Conservation (phyloP, 2,113 vertebrate species). For the Tursiops truncatus region DNA sequence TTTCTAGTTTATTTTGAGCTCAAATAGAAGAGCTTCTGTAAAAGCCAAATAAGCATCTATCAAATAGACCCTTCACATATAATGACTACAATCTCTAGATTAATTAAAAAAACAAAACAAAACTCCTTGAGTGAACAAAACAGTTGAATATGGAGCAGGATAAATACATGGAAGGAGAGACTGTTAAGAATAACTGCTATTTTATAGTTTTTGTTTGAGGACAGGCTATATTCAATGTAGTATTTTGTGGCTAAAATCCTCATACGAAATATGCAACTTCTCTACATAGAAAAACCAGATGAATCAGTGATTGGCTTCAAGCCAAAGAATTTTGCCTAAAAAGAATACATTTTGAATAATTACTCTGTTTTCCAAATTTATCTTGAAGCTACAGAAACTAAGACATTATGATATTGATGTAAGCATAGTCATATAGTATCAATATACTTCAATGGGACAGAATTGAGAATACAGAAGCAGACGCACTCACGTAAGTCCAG, state of each 20-base stretch:
- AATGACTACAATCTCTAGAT: background rate
- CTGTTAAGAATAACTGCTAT: background rate
- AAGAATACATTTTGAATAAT: background rate
- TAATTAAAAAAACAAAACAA: background rate
- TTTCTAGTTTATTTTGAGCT: background rate
- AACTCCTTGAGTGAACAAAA: background rate
- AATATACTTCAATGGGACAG: no score
- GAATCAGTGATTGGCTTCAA: no score
- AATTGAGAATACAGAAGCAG: background rate
- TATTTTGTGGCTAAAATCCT: background rate
- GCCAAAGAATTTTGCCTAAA: background rate
- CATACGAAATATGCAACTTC: background rate
- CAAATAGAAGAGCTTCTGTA: background rate
- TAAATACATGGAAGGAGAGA: background rate
- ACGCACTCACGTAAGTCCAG: accelerated
- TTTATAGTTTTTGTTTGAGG: background rate
- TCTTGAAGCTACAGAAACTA: background rate
- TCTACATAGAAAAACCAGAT: background rate
- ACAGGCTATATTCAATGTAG: no score
- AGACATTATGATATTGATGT: background rate
- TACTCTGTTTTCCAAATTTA: background rate
- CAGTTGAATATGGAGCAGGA: background rate
- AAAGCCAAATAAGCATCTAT: background rate
- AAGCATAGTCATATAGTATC: background rate
- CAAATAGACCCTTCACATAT: background rate